These are phyloP conservation scores for Xestia rhomboidea DNA, from an alignment of 2,888 invertebrate species.

Conservation along the genomic window DNA sequence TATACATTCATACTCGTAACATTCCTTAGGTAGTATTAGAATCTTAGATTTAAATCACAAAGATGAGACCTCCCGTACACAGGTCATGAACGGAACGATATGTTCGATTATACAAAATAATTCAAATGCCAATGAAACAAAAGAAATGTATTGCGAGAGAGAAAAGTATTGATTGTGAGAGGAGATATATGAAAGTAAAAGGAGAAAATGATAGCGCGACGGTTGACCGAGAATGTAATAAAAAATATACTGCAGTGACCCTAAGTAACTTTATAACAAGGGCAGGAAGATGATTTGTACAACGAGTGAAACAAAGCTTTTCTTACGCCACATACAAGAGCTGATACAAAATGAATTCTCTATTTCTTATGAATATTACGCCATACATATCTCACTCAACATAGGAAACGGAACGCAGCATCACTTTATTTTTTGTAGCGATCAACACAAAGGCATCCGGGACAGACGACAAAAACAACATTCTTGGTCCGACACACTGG, in stretches of 20 bases:
- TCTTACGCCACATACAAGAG: too few relatives aligned
- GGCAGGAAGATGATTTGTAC: not conserved
- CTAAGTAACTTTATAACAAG: not conserved
- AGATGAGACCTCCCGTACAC: too few relatives aligned
- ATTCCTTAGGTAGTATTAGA: not conserved
- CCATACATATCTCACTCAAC: conserved; percentile 2
- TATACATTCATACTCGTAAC: too few relatives aligned
- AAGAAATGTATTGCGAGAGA: not conserved
- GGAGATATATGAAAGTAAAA: not conserved
- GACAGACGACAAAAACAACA: conserved; percentile 51
- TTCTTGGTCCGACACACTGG: conserved; percentile 49
- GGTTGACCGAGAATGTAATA: not conserved
- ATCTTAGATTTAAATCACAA: not conserved
- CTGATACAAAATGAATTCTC: conserved; percentile 26
- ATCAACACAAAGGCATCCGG: conserved; percentile 53
- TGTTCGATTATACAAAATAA: not conserved
- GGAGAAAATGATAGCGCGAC: not conserved
- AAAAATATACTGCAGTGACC: not conserved
- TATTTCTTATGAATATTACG: conserved; percentile 26
- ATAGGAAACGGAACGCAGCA: conserved; percentile 38
- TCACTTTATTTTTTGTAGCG: conserved; percentile 50
- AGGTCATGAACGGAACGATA: not conserved
- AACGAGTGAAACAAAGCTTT: not conserved
- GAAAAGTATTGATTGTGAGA: not conserved
- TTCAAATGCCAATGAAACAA: not conserved